phyloP scores from a whole-genome alignment of 2,797 vertebrate genomes.

The Huso huso region DNA sequence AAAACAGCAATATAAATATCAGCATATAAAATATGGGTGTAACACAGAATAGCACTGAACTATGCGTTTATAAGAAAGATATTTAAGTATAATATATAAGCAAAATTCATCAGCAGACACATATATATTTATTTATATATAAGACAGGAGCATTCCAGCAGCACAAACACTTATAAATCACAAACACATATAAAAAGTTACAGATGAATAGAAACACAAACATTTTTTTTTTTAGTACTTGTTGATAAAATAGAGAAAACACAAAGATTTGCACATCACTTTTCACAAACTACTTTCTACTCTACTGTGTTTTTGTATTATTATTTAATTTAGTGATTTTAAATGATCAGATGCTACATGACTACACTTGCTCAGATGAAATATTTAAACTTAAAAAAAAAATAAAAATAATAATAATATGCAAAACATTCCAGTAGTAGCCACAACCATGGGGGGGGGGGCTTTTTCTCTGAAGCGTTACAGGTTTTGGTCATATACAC shows the following conservation, averaged over 20 bases:
- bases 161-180: slow-evolving; percentile 65
- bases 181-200: slow-evolving; percentile 65
- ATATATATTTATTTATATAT: slow-evolving; percentile 66
- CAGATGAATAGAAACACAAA: slow-evolving; percentile 50
- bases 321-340: no score
- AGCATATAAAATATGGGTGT: slow-evolving; percentile 98
- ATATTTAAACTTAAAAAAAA: no score
- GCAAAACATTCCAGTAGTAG: slow-evolving; percentile 75
- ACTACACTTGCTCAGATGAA: no score
- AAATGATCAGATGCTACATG: no score
- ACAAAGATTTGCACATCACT: no score
- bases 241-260: no score
- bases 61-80: slow-evolving; percentile 79
- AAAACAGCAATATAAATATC: slow-evolving; percentile 99
- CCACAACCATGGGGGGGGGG: slow-evolving; percentile 42
- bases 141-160: slow-evolving; percentile 63
- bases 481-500: slow-evolving; percentile 56
- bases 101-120: slow-evolving; percentile 65
- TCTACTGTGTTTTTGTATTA: no score
- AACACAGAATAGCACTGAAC: slow-evolving; percentile 66
- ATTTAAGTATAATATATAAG: slow-evolving; percentile 66
- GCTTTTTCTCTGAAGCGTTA: slow-evolving; percentile 51
- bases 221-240: background rate
- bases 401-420: slow-evolving; percentile 18
- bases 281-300: no score